Evolutionary conservation across 2,888 invertebrate species (phyloP), one percentile per base, ranked within the genome.

Genomic region (Invenusta paracnida): DNA sequence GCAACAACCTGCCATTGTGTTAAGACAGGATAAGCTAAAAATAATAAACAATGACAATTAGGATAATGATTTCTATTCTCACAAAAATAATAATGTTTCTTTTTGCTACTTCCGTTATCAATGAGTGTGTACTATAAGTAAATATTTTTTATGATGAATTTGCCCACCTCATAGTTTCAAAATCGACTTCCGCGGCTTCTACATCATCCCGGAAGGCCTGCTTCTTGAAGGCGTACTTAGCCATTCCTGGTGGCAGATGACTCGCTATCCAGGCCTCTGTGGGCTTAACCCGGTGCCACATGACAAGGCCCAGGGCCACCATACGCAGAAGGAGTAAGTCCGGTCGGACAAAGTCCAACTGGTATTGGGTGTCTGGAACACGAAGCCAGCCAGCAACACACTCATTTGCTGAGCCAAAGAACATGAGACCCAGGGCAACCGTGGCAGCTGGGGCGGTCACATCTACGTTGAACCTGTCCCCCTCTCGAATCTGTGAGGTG

Each of bases 391-490:
- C 1, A 31, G 82, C 82, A 88, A 94, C 94, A 92, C 96, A 96
- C 91, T 96, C 96, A 92, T 96, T 94, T 88, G 96, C 94, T 0
- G 95, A 95, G 87, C 95, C 94, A 90, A 97, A 94, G 92, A 95
- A 98, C 93, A 97, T 95, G 89, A 98, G 93, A 0, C 97, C 98
- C 0, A 99, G 93, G 0, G 98, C 98, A 31, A 98, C 92, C 0
- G 97, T 97, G 0, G 98, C 97, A 0, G 97, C 97, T 0, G 98
- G 97, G 0, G 96, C 95, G 0, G 97, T 98, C 83, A 98, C 96
- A 92, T 98, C 97, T 87, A 96, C 94, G 92, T 98, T 98, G 82
- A 96, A 95, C 0, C 94, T 94, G 87, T 95, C 95, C 0, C 96
- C 96, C 92, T 97, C 97, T 89, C 90, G 88, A 27, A 85, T 79